Evolutionary conservation across 2,113 vertebrate genomes (phyloP).

Genomic region (Esox niger): DNA sequence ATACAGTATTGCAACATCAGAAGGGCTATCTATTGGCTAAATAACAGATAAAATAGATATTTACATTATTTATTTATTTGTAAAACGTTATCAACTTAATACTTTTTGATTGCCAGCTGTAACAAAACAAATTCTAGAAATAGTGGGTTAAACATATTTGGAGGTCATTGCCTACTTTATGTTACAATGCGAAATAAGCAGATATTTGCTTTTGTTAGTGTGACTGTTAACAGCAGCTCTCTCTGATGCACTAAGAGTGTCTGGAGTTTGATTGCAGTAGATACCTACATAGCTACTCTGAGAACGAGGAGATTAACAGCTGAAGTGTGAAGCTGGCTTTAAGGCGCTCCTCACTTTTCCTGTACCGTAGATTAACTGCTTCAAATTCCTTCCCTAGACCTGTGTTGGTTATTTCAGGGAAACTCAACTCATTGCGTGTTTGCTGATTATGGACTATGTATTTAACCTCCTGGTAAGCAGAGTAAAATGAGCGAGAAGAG

Average conservation of each 20-base stretch:
- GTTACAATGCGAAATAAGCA: too few species aligned
- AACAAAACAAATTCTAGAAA: too few species aligned
- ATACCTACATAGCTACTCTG: slow-evolving; percentile 11
- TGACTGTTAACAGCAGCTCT: not conserved
- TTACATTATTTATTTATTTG: too few species aligned
- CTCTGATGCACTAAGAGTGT: not conserved
- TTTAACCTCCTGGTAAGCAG: slow-evolving; percentile 8
- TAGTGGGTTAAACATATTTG: too few species aligned
- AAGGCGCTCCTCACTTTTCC: slow-evolving; percentile 22
- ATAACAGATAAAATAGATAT: too few species aligned
- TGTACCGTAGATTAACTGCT: slow-evolving; percentile 33
- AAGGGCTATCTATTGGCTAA: too few species aligned
- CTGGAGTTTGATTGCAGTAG: slow-evolving; percentile 19
- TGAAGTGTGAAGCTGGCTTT: slow-evolving; percentile 15
- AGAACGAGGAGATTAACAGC: slow-evolving; percentile 44
- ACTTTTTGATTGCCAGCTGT: too few species aligned
- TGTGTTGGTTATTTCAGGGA: slow-evolving; percentile 22
- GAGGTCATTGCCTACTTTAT: too few species aligned
- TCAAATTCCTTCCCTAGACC: slow-evolving; percentile 18
- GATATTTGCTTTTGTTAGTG: slow-evolving; percentile 3
- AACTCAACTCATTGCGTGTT: slow-evolving; percentile 7
- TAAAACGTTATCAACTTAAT: too few species aligned
- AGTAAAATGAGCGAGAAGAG: slow-evolving; percentile 18
- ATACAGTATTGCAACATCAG: too few species aligned
- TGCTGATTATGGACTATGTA: slow-evolving; percentile 25